A percentile compares a stretch with the other conserved stretches of the same genome.
These are phyloP conservation scores for Catalaphyllia jardinei DNA, from an alignment of 64 coral and sea anemone species.

Conservation along the genomic window DNA sequence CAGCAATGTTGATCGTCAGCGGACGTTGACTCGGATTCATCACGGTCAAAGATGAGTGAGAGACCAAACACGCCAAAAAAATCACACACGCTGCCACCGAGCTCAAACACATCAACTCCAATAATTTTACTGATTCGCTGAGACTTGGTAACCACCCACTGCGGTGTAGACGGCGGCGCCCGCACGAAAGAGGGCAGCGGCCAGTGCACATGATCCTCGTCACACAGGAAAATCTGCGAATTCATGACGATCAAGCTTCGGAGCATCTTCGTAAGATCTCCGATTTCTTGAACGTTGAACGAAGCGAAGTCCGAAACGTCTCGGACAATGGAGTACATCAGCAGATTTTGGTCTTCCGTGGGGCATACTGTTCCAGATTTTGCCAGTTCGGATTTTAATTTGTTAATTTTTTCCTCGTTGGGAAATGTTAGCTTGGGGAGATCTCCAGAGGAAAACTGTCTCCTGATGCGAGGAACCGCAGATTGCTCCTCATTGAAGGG, in stretches of 20 bases:
- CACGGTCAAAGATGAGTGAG: constrained; percentile 79
- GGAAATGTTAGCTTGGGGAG: constrained; percentile 60
- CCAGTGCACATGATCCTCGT: constrained; percentile 99
- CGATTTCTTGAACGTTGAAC: constrained; percentile 51
- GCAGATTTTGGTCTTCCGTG: constrained; percentile 52
- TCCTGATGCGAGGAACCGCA: constrained; percentile 47
- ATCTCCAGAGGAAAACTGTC: constrained; percentile 41
- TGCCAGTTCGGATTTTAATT: constrained; percentile 68
- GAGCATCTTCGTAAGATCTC: constrained; percentile 71
- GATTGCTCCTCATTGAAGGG: constrained; percentile 42
- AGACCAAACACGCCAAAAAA: constrained; percentile 81
- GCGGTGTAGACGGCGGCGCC: constrained; percentile 86
- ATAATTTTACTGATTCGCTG: constrained; percentile 78
- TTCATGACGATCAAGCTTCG: constrained; percentile 85
- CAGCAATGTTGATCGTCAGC: constrained; percentile 53
- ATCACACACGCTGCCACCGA: constrained; percentile 36
- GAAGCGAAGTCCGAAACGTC: constrained; percentile 55
- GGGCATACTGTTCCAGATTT: constrained; percentile 12
- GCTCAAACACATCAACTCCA: constrained; percentile 85
- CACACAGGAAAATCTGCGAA: constrained; percentile 83
- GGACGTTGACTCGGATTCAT: constrained; percentile 15
- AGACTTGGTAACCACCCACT: constrained; percentile 93
- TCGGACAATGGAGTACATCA: constrained; percentile 90
- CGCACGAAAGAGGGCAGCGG: constrained; percentile 90
- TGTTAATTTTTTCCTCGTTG: constrained; percentile 69